A percentile compares a stretch with the other conserved stretches of the same genome.
Evolutionary conservation across 1,140 invertebrate species (phyloP).

Genomic region (Heliothis virescens): DNA sequence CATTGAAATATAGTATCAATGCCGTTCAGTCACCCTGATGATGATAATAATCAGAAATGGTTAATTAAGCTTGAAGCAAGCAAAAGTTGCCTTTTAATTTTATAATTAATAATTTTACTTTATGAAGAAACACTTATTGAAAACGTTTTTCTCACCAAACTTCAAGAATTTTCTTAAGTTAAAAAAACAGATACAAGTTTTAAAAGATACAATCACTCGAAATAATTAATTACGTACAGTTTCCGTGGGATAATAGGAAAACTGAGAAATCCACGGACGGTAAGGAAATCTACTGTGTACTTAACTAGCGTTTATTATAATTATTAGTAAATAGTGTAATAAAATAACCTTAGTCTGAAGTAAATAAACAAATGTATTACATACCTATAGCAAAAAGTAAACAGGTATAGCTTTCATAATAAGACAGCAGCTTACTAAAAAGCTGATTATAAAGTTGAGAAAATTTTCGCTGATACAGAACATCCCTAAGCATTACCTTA

Average conservation of each 20-base stretch:
- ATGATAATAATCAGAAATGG: too few species aligned
- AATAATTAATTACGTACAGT: neutral
- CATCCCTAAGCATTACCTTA: constrained; percentile 6
- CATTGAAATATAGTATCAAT: neutral
- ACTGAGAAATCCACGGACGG: neutral
- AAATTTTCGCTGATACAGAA: neutral
- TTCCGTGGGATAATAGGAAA: constrained; percentile 33
- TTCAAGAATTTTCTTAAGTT: neutral
- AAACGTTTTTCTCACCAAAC: too few species aligned
- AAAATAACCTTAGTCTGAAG: neutral
- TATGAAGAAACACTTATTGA: too few species aligned
- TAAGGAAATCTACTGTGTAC: neutral
- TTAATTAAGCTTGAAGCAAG: neutral
- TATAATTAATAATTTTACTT: too few species aligned
- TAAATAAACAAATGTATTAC: too few species aligned
- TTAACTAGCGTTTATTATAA: constrained; percentile 2
- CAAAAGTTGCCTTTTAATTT: neutral
- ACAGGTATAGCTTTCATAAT: neutral
- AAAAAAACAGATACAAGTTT: neutral
- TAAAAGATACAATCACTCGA: constrained; percentile 13
- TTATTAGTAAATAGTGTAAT: constrained; percentile 2
- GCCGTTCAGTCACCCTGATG: neutral
- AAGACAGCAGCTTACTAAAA: too few species aligned
- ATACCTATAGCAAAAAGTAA: too few species aligned
- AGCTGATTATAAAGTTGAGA: too few species aligned